Evolutionary conservation across 2,888 invertebrate species (phyloP), one percentile per base, ranked within the genome.

Genomic region (Protodeltote pygarga): DNA sequence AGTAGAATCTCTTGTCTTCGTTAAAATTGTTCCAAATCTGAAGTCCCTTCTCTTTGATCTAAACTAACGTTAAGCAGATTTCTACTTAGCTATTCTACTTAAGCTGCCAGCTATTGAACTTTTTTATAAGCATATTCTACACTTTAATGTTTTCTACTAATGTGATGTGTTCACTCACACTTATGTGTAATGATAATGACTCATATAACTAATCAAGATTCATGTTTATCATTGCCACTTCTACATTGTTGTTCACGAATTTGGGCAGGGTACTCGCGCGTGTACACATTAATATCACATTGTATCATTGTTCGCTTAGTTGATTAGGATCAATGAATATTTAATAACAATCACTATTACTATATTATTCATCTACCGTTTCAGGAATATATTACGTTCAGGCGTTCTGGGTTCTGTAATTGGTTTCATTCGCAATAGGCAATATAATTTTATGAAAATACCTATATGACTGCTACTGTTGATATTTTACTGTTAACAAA

Each of bases 401-500:
- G 35, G 11, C 10, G 23, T n/a, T n/a, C n/a, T n/a, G n/a, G n/a
- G n/a, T n/a, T n/a, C n/a, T n/a, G n/a, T n/a, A n/a, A n/a, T n/a
- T n/a, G n/a, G n/a, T n/a, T n/a, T n/a, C n/a, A n/a, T n/a, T 3
- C 6, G n/a, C 11, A 14, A 44, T 35, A 34, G n/a, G n/a, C n/a
- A n/a, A n/a, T n/a, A n/a, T n/a, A 40, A 33, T 44, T 32, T 37
- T 44, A 45, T 32, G 25, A 37, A 38, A 47, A n/a, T n/a, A n/a
- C n/a, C n/a, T n/a, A 48, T 48, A 55, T 40, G 34, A 39, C 25
- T 40, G 42, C 37, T 48, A 51, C 51, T 31, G 53, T 58, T 52
- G 24, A 57, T 47, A 29, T 55, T 54, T 44, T 33, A 47, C 29
- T 40, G 40, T 55, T 44, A 53, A 19, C 39, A 27, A 50, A 63